These are phyloP conservation scores for Malacoctenus gilli DNA, from an alignment of 2,797 vertebrate genomes.

Conservation along the genomic window DNA sequence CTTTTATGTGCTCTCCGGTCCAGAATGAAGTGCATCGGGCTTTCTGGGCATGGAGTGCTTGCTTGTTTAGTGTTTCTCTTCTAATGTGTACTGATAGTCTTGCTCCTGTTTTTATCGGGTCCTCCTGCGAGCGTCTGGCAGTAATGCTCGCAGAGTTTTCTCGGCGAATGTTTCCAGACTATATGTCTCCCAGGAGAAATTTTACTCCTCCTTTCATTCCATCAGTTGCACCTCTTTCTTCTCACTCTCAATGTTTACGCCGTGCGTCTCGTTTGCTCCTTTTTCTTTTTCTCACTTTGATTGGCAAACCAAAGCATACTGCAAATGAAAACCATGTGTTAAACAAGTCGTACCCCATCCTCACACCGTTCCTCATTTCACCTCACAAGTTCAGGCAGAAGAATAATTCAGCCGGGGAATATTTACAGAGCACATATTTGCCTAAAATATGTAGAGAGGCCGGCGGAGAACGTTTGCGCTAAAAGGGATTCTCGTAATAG, in stretches of 20 bases:
- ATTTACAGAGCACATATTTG: conserved; percentile 17
- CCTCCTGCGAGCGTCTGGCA: background rate
- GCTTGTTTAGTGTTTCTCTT: background rate
- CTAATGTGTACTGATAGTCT: background rate
- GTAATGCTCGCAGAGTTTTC: background rate
- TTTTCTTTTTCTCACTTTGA: conserved; percentile 15
- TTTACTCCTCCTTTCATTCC: background rate
- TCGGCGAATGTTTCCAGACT: background rate
- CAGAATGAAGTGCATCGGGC: background rate
- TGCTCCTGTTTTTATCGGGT: background rate
- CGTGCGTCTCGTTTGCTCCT: background rate
- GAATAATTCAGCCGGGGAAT: background rate
- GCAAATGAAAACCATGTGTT: conserved; percentile 13
- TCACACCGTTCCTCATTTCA: background rate
- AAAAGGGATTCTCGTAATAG: conserved; percentile 16
- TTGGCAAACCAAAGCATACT: conserved; percentile 21
- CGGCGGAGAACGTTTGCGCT: conserved; percentile 18
- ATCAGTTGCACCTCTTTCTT: background rate
- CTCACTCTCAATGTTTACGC: background rate
- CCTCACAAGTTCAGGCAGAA: conserved; percentile 15
- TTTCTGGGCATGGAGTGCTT: background rate
- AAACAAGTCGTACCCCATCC: conserved; percentile 5
- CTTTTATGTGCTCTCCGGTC: background rate
- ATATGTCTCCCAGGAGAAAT: too few species aligned
- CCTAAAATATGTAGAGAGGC: conserved; percentile 25